Evolutionary conservation across 2,797 vertebrate genomes (phyloP).

Genomic region (Chrysocyon brachyurus): DNA sequence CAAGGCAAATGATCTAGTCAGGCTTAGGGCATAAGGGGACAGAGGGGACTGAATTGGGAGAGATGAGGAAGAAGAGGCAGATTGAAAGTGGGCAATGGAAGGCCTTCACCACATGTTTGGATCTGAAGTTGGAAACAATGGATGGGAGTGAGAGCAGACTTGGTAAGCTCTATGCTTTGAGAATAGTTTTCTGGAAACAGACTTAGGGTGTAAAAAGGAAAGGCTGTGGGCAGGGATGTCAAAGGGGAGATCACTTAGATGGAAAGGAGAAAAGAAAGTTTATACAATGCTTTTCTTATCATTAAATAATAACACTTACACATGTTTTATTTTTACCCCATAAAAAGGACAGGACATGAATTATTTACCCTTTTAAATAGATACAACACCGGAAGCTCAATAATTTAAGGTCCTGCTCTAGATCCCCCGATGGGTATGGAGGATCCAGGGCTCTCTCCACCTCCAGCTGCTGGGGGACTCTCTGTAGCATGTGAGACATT

Average conservation of each 20-base stretch:
- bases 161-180: neutral
- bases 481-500: neutral
- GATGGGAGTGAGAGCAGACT: neutral
- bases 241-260: neutral
- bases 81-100: neutral
- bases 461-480: neutral
- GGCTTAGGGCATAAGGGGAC: neutral
- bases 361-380: neutral
- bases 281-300: neutral
- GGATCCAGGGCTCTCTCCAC: neutral
- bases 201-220: constrained; percentile 13
- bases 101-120: neutral
- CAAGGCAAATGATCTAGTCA: neutral
- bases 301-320: neutral
- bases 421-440: neutral
- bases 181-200: constrained; percentile 21
- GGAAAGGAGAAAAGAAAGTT: neutral
- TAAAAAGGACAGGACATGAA: neutral
- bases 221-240: neutral
- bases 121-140: neutral
- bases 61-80: neutral
- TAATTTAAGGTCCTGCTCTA: neutral
- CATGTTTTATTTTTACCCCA: neutral
- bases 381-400: neutral
- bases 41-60: neutral